phyloP scores from a whole-genome alignment of 1,140 invertebrate species.

The Campoletis sonorensis region DNA sequence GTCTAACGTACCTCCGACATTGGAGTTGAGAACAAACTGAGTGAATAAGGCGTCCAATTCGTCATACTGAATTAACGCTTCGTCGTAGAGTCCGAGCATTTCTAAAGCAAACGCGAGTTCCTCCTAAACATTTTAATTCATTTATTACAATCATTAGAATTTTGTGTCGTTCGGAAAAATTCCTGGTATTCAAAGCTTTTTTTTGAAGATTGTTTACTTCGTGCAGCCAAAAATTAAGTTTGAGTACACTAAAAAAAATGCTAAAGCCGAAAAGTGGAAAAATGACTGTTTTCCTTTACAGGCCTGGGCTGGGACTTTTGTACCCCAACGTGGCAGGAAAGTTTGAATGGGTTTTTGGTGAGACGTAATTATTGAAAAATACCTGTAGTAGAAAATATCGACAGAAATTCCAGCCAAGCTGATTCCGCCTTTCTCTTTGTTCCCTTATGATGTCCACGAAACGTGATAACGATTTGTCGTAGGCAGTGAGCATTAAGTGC shows the following conservation, averaged over 20 bases:
- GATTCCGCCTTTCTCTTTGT: constrained; percentile 92
- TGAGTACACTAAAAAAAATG: too few relatives aligned
- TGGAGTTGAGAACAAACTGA: constrained; percentile 95
- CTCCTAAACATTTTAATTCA: constrained; percentile 80
- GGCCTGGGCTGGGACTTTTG: too few relatives aligned
- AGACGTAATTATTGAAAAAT: constrained; percentile 55
- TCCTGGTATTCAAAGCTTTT: too few relatives aligned
- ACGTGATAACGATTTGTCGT: constrained; percentile 88
- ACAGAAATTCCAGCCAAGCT: constrained; percentile 95
- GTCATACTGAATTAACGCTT: constrained; percentile 97
- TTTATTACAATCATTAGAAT: too few relatives aligned
- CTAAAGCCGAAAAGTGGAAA: too few relatives aligned
- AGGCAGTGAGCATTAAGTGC: constrained; percentile 90
- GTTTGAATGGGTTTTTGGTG: too few relatives aligned
- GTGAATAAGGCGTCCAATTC: constrained; percentile 98
- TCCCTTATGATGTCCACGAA: constrained; percentile 95
- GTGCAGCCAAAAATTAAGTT: too few relatives aligned
- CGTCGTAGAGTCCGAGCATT: constrained; percentile 95
- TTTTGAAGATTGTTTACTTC: too few relatives aligned
- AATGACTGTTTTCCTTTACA: too few relatives aligned
- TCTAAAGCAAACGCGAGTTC: constrained; percentile 96
- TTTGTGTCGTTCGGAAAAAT: too few relatives aligned
- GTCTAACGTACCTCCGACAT: constrained; percentile 82
- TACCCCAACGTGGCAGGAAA: too few relatives aligned
- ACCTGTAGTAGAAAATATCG: constrained; percentile 95